Base-by-base conservation (phyloP, 1,140 invertebrate genomes). In the Anadara kagoshimensis region DNA sequence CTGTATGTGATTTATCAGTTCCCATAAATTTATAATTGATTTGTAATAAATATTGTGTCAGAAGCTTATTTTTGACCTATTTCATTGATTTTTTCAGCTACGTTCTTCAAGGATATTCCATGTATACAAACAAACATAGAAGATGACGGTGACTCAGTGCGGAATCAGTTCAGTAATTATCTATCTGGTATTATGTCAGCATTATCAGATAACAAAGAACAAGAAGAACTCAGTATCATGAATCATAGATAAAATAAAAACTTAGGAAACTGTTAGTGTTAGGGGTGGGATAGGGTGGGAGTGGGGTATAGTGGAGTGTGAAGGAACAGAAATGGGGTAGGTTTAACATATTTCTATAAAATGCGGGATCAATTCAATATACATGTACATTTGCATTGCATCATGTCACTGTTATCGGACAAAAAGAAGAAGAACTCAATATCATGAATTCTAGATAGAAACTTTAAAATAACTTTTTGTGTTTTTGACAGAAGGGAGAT, bases 141-240 rank as follows among this genome's bases (percentile, higher is more conserved):
- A 76, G 91, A 92, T 18, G 92, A 92, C 81, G 91, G 91, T 36
- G 92, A 93, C 76, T 89, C 91, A 62, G 88, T 94, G 43, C 91
- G 92, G 86, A 88, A 90, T 45, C 92, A 93, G 81, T 94, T 94
- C 87, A 92, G 91, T 51, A 91, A 90, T 51, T 94, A 91, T 86
- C 80, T 94, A 29, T 88, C 90, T 44, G 91, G 91, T 26, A 83
- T 94, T 64, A 87, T 93, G 43, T 90, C 84, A n/a, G 90, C 88
- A 65, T 83, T 92, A 76, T 89, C 90, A 69, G 91, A 92, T 69
- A 89, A 88, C 43, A 79, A 85, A 5, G 90, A 92, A 22, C 89
- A 91, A 83, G 91, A 91, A 79, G 91, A 92, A 76, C 89, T 90
- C 3, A 90, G 83, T 73, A 91, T 91, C 64, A 89, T 88, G 86